phyloP scores from a whole-genome alignment of 2,113 vertebrate species.

The Lates calcarifer region DNA sequence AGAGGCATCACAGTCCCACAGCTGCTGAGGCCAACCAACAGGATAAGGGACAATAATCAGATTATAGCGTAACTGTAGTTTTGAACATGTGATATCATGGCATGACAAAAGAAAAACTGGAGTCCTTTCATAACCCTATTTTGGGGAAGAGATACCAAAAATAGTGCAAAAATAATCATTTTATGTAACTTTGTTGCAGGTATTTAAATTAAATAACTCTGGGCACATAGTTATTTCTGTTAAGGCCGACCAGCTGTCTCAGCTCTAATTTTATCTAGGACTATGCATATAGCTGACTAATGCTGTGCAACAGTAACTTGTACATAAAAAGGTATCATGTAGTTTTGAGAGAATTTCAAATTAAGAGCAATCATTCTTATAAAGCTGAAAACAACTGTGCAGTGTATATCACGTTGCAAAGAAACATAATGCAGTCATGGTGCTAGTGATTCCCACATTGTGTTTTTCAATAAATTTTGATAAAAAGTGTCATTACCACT shows the following conservation, averaged over 20 bases:
- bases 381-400: no score
- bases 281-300: no score
- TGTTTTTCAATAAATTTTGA: neutral
- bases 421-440: no score
- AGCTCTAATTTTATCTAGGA: no score
- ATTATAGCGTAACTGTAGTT: constrained; percentile 61
- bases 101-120: constrained; percentile 13
- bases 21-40: constrained; percentile 55
- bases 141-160: neutral
- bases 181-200: constrained; percentile 13
- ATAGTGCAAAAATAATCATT: neutral
- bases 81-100: constrained; percentile 49
- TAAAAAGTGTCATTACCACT: neutral
- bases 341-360: no score
- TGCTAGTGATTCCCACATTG: no score
- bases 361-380: no score
- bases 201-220: neutral
- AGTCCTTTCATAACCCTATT: neutral
- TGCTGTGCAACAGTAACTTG: no score
- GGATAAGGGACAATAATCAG: constrained; percentile 69
- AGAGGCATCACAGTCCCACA: constrained; percentile 45
- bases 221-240: neutral
- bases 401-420: no score
- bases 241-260: neutral
- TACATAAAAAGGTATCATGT: no score